Evolutionary conservation across 2,888 invertebrate genomes (phyloP).

Genomic region (Apotomis turbidana): DNA sequence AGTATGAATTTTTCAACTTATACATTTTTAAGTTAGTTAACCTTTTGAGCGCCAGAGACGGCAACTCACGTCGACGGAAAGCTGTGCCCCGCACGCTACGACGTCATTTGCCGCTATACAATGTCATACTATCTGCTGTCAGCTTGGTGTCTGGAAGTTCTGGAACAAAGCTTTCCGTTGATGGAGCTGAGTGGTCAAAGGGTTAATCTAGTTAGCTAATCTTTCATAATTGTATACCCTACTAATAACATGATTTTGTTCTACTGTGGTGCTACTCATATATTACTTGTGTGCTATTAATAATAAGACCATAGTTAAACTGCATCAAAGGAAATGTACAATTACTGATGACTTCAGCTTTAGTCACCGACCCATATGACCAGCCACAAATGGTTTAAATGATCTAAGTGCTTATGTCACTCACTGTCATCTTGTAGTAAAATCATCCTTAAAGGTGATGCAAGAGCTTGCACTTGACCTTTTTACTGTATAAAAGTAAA

Average conservation of each 20-base stretch:
- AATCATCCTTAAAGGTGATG: background rate
- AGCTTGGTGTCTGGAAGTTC: no score
- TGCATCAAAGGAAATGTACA: background rate
- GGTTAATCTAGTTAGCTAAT: background rate
- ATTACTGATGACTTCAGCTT: constrained; percentile 12
- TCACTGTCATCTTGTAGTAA: background rate
- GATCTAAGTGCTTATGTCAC: background rate
- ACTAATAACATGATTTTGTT: background rate
- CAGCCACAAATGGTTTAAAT: background rate
- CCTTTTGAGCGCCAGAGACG: no score
- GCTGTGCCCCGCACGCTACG: no score
- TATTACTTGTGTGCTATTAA: background rate
- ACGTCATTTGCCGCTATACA: no score
- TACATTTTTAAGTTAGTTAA: no score
- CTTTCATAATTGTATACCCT: background rate
- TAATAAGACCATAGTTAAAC: background rate
- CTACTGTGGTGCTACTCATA: background rate
- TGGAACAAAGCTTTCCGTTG: no score
- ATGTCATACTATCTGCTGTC: no score
- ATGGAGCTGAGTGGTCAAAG: no score
- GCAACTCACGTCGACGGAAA: no score
- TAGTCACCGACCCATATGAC: constrained; percentile 7
- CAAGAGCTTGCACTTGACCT: background rate
- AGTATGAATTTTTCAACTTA: no score
- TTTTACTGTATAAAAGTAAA: background rate